Evolutionary conservation across 2,113 vertebrate species (phyloP).

Genomic region (Saccopteryx bilineata): DNA sequence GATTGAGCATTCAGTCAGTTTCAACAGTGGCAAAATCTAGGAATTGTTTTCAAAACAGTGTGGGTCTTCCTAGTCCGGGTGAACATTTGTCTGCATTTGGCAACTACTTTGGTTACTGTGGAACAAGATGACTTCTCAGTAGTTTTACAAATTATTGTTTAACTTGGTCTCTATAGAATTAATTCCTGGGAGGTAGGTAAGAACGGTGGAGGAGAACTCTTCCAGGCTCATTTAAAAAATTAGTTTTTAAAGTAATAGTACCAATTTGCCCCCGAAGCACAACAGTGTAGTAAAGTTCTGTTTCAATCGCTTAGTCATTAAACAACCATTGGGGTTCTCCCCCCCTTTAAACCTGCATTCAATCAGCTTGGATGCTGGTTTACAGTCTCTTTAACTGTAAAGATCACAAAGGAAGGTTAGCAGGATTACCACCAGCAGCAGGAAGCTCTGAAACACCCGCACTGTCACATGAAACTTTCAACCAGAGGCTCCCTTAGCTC

Average conservation of each 20-base stretch:
- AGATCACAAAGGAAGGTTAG: conserved; percentile 71
- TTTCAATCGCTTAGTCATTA: conserved; percentile 79
- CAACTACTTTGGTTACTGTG: conserved; percentile 41
- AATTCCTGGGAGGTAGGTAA: conserved; percentile 4
- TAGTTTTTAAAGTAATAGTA: conserved; percentile 27
- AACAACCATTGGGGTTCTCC: conserved; percentile 74
- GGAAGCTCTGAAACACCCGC: conserved; percentile 57
- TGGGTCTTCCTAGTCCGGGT: not conserved
- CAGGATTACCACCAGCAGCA: conserved; percentile 73
- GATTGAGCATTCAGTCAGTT: not conserved
- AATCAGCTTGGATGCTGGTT: conserved; percentile 59
- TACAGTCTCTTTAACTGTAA: conserved; percentile 68
- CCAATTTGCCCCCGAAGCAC: not conserved
- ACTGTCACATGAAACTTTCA: conserved; percentile 48
- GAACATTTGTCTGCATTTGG: conserved; percentile 70
- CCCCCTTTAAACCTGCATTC: conserved; percentile 78
- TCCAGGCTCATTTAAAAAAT: not conserved
- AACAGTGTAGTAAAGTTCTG: too few species aligned
- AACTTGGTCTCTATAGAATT: conserved; percentile 59
- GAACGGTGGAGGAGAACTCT: not conserved
- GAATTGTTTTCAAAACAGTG: conserved; percentile 63
- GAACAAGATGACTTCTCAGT: conserved; percentile 49
- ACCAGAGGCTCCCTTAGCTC: not conserved
- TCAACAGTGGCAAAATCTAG: not conserved
- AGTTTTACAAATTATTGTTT: conserved; percentile 70